Evolutionary conservation across 2,888 invertebrate genomes (phyloP), one percentile per base, ranked within the genome.

Genomic region (Drosophila phalerata): DNA sequence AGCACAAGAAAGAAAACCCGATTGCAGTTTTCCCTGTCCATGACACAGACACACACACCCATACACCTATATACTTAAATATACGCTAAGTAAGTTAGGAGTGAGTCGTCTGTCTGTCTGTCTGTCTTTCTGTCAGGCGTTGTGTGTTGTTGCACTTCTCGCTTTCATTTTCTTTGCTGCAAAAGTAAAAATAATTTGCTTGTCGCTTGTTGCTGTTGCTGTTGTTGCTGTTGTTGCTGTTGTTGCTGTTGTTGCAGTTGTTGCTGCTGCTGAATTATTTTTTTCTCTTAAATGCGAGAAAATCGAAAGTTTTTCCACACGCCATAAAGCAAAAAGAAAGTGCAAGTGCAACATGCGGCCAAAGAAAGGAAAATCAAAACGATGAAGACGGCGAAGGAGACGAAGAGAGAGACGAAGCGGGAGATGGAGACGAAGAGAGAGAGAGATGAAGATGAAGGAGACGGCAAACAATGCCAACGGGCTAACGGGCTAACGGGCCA

Each of bases 241-340:
- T n/a, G n/a, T 13, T 61, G 34, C 51, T 52, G 43, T 34, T 34
- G 42, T 19, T 56, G 47, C 19, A 32, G 43, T 30, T 52, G 42
- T 3, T 57, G 43, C 11, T 60, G 38, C 13, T 51, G 48, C 40
- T 49, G 43, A 13, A 22, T 15, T n/a, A 25, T 58, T 60, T 47
- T 61, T 48, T 57, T 67, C 43, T 56, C 79, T 69, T 69, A 64
- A 64, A 71, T 75, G 77, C 87, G 90, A 89, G 91, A 91, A 91
- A 91, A 91, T 90, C 91, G 91, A 91, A 91, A 91, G 91, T 91
- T 91, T 90, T 91, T 90, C 91, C 90, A 91, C 90, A 91, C 88
- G 85, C 89, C 90, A 90, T 91, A 91, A 90, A 90, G 88, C 85
- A 91, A 91, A 91, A 90, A 91, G 91, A 91, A 91, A 91, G 91